A percentile compares a stretch with the other conserved stretches of the same genome.
These are phyloP conservation scores for Cettia cetti DNA, from an alignment of 2,113 vertebrate species.

Conservation along the genomic window DNA sequence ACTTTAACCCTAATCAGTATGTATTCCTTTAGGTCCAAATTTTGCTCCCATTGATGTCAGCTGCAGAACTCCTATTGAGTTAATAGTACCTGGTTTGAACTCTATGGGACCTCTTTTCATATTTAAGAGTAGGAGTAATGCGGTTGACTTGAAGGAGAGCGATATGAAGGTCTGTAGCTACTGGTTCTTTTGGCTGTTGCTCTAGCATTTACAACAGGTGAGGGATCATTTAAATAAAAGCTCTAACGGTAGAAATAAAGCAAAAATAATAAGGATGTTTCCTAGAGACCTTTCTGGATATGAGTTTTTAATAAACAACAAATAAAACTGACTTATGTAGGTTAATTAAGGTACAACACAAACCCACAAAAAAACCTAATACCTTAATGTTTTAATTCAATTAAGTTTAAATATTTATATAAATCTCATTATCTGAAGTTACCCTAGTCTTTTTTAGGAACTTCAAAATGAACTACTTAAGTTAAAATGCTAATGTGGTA, in stretches of 20 bases:
- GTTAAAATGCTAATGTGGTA: background rate
- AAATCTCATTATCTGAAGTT: background rate
- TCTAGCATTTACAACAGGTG: constrained; percentile 12
- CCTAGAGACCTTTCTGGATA: background rate
- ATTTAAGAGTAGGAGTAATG: background rate
- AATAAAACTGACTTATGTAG: background rate
- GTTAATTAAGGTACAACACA: background rate
- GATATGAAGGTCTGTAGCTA: constrained; percentile 4
- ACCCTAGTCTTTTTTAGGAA: background rate
- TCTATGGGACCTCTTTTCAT: background rate
- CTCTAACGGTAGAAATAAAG: background rate
- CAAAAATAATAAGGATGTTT: background rate
- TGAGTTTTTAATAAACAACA: background rate
- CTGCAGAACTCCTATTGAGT: background rate
- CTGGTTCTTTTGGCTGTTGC: constrained; percentile 68
- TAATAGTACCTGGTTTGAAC: background rate
- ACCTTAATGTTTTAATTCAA: background rate
- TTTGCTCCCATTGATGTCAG: background rate
- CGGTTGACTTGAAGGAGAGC: background rate
- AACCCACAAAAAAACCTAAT: background rate
- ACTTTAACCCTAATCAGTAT: background rate
- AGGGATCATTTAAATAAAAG: background rate
- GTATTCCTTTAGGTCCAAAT: background rate
- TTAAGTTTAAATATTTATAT: background rate
- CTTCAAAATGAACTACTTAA: background rate